Evolutionary conservation across 2,113 vertebrate species (phyloP), one percentile per base, ranked within the genome.

Genomic region (Columba janthina): DNA sequence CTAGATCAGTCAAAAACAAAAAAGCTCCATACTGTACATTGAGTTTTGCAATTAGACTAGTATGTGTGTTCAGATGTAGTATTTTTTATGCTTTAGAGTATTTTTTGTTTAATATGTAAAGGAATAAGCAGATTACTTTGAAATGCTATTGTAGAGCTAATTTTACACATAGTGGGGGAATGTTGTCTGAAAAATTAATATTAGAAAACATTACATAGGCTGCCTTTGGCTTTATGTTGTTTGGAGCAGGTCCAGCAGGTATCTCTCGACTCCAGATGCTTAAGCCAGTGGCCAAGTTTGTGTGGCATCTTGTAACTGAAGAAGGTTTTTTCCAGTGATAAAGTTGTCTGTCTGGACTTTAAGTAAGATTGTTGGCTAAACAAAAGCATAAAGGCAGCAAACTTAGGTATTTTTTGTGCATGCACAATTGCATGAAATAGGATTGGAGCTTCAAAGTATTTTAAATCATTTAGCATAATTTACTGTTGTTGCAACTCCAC

Each of bases 101-200:
- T 97, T 93, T 74, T 97, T 95, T 71, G 90, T 93, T 95, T 88
- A 91, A 62, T 83, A 88, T 89, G 70, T 94, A 96, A 95, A 97
- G 32, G 34, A 95, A 82, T 92, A 95, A 93, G 89, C 82, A 79
- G 79, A 93, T 54, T 80, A 92, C 66, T 97, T 94, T 64, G 53
- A 96, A 97, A 94, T 91, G 80, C 76, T 97, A 88, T 87, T 93
- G 76, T 96, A 97, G 93, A 96, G 77, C 70, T 89, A 96, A 91
- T 89, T 93, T 94, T 87, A 84, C 74, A 90, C 56, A 62, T 93
- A 93, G 75, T 60, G 60, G 53, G 70, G 64, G 66, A 60, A 16
- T 53, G 62, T 57, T 90, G 54, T 95, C 88, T 85, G 88, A 93
- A 94, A 95, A 97, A 78, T 57, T 94, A 93, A 90, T 95, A 72